Conservation (phyloP, 2,797 vertebrate species). For the Galago senegalensis region DNA sequence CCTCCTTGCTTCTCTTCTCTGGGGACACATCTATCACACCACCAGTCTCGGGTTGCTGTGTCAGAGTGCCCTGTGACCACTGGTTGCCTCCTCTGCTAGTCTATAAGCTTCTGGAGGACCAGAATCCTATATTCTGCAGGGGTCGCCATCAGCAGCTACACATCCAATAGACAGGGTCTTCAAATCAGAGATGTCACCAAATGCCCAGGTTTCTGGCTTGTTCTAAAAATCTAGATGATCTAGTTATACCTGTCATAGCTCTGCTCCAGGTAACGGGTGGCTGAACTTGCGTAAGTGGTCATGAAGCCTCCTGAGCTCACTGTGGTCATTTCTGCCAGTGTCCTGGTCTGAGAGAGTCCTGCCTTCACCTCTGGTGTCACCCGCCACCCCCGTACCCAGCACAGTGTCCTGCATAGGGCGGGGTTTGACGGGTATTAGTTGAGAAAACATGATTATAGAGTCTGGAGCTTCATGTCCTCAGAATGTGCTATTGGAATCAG, state of each 20-base stretch:
- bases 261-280: too few relatives aligned
- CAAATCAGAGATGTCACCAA: background rate
- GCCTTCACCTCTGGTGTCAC: background rate
- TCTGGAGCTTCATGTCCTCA: background rate
- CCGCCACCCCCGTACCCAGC: background rate
- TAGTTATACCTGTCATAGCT: background rate
- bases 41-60: background rate
- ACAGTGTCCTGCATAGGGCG: background rate
- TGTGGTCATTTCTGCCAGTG: background rate
- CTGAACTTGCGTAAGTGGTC: background rate
- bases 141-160: background rate
- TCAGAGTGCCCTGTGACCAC: background rate
- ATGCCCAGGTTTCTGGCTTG: background rate
- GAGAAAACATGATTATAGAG: constrained; percentile 12
- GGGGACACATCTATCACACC: background rate
- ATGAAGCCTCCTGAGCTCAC: background rate
- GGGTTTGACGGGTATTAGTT: background rate
- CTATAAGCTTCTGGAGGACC: background rate
- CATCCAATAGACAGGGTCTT: background rate
- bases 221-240: background rate
- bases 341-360: background rate
- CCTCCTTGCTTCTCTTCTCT: background rate
- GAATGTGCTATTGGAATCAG: constrained; percentile 21
- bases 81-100: background rate
- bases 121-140: background rate